Evolutionary conservation across 1,140 invertebrate genomes (phyloP).

Genomic region (Trichoplusia ni): DNA sequence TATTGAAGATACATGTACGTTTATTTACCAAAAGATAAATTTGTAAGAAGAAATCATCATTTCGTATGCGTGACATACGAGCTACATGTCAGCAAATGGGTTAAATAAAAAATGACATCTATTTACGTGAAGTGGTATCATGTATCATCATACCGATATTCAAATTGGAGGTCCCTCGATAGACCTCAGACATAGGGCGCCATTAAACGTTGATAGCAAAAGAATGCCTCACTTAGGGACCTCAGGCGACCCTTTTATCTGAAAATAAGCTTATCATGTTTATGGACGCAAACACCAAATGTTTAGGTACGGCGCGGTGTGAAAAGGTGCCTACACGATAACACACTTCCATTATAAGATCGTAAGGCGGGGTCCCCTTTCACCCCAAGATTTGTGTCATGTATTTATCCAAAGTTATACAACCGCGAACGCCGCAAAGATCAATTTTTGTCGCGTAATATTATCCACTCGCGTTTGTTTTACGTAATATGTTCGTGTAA

Average conservation of each 20-base stretch:
- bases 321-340: constrained; percentile 47
- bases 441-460: constrained; percentile 1
- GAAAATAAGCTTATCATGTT: constrained; percentile 75
- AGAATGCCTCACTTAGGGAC: constrained; percentile 71
- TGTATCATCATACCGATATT: constrained; percentile 69
- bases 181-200: constrained; percentile 68
- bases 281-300: constrained; percentile 59
- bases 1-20: no score
- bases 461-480: neutral
- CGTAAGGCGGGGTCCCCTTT: constrained; percentile 26
- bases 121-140: constrained; percentile 41
- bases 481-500: neutral
- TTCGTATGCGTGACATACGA: no score
- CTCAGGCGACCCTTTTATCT: constrained; percentile 70
- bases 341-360: constrained; percentile 52
- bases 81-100: no score
- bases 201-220: constrained; percentile 73
- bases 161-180: constrained; percentile 68
- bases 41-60: no score
- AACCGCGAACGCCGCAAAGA: constrained; percentile 17
- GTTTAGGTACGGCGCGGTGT: constrained; percentile 42
- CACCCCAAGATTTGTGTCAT: constrained; percentile 23
- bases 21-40: no score
- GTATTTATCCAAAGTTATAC: constrained; percentile 17
- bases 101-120: constrained; percentile 52